Conservation (phyloP, 2,888 invertebrate species). For the Eristalis pertinax region DNA sequence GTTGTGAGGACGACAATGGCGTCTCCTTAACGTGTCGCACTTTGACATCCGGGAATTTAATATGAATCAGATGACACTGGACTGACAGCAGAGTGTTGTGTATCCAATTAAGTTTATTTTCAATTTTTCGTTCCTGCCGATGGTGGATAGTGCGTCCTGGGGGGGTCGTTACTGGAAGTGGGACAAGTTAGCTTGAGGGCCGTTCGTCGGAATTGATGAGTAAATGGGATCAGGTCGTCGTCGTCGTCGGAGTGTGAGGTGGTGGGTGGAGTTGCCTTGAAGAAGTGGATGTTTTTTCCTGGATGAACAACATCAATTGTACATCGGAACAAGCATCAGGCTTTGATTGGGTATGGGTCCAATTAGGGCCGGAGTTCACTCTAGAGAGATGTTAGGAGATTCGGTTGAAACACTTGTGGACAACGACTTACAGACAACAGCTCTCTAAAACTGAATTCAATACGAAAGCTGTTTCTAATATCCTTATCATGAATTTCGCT, state of each 20-base stretch:
- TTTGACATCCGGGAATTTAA: constrained; percentile 10
- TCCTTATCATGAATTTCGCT: too few species aligned
- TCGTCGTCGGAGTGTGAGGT: not conserved
- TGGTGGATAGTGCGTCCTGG: not conserved
- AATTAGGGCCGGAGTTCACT: too few species aligned
- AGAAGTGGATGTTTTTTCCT: too few species aligned
- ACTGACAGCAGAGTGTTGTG: not conserved
- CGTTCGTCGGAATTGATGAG: not conserved
- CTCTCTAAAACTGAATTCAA: too few species aligned
- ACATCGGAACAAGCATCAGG: too few species aligned
- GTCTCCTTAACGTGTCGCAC: not conserved
- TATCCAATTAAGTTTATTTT: constrained; percentile 1
- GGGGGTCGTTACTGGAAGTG: not conserved
- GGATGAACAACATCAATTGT: too few species aligned
- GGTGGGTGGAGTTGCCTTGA: not conserved
- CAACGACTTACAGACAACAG: too few species aligned
- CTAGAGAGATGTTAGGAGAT: too few species aligned
- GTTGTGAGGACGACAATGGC: not conserved
- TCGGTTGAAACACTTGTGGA: too few species aligned
- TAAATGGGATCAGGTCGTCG: not conserved
- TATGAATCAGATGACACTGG: not conserved
- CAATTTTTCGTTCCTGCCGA: not conserved
- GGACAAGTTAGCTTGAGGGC: not conserved
- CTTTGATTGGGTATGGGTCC: too few species aligned
- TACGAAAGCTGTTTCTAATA: too few species aligned